Evolutionary conservation across 1,140 invertebrate species (phyloP).

Genomic region (Cylas formicarius): DNA sequence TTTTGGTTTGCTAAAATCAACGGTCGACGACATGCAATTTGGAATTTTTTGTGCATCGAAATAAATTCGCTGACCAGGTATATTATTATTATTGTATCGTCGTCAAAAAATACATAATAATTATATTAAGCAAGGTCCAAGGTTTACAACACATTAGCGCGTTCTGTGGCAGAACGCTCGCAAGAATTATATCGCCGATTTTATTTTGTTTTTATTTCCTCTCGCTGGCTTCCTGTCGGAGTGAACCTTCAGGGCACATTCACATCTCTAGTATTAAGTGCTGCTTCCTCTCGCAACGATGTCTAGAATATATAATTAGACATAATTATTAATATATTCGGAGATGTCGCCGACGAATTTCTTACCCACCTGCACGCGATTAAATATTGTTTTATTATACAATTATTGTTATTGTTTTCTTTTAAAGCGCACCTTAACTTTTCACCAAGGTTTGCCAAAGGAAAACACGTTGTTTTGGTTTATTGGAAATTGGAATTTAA

Average conservation of each 20-base stretch:
- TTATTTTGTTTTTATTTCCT: constrained; percentile 22
- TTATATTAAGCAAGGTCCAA: not conserved
- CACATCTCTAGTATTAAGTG: constrained; percentile 28
- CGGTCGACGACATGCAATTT: not conserved
- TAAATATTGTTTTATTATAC: constrained; percentile 2
- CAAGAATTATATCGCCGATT: too few relatives aligned
- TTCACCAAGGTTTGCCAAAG: not conserved
- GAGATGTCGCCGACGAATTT: constrained; percentile 5
- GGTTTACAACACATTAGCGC: constrained; percentile 10
- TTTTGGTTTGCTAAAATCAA: not conserved
- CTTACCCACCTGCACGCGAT: constrained; percentile 4
- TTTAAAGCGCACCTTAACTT: not conserved
- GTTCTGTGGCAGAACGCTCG: too few relatives aligned
- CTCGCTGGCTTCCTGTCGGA: constrained; percentile 26
- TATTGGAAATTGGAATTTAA: not conserved
- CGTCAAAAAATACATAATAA: not conserved
- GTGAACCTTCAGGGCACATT: constrained; percentile 17
- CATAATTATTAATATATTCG: constrained; percentile 18
- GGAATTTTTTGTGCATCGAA: not conserved
- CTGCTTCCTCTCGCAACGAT: constrained; percentile 28
- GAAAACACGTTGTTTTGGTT: not conserved
- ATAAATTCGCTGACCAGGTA: constrained; percentile 6
- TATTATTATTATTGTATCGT: constrained; percentile 3
- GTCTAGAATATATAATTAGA: constrained; percentile 31
- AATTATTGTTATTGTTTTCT: not conserved